phyloP scores from a whole-genome alignment of 2,113 vertebrate species.

The Struthidea cinerea region DNA sequence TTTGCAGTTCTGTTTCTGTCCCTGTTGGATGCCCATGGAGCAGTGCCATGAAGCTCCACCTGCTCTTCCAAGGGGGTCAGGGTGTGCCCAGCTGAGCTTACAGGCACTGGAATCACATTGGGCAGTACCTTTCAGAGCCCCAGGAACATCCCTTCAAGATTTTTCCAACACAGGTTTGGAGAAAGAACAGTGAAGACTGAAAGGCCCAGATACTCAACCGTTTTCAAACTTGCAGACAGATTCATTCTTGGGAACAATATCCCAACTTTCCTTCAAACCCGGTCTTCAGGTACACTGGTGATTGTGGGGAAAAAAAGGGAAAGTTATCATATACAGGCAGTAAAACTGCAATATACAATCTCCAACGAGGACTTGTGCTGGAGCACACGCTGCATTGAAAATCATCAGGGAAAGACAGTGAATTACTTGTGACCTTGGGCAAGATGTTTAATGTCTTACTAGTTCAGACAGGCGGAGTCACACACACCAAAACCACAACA shows the following conservation, averaged over 20 bases:
- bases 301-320: background rate
- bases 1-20: conserved; percentile 1
- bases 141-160: background rate
- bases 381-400: background rate
- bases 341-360: background rate
- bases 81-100: background rate
- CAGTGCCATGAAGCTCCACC: background rate
- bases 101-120: background rate
- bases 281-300: background rate
- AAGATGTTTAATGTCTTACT: background rate
- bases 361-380: background rate
- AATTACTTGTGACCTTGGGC: background rate
- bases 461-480: background rate
- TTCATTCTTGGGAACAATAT: background rate
- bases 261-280: background rate
- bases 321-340: background rate
- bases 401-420: background rate
- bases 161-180: background rate
- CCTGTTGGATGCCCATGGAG: background rate
- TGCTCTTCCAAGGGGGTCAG: background rate
- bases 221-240: background rate
- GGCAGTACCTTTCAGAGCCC: background rate
- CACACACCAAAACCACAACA: background rate
- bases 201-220: background rate
- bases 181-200: background rate